Evolutionary conservation across 2,888 invertebrate species (phyloP).

Genomic region (Heliconius cydno): DNA sequence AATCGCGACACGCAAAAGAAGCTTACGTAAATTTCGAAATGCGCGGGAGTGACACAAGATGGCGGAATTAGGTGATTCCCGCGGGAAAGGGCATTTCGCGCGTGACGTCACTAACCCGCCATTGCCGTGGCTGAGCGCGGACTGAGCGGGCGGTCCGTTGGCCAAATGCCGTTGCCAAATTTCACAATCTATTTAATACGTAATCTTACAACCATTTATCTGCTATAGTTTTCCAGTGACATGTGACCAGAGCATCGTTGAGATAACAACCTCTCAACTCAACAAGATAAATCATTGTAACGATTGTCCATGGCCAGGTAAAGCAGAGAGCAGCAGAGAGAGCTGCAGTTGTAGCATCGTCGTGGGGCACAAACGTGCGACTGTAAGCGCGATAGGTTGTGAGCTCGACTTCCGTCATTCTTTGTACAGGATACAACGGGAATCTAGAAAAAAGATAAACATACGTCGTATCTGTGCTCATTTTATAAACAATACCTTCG

Average conservation of each 20-base stretch:
- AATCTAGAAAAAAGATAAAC: too few relatives aligned
- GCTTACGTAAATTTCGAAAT: slow-evolving; percentile 44
- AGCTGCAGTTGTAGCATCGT: too few relatives aligned
- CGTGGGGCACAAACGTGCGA: too few relatives aligned
- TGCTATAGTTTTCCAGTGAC: slow-evolving; percentile 33
- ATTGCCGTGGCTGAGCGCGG: slow-evolving; percentile 51
- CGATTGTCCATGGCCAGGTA: too few relatives aligned
- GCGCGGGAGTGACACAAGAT: slow-evolving; percentile 39
- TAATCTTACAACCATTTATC: slow-evolving; percentile 51
- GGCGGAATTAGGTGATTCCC: slow-evolving; percentile 58
- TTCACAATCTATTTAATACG: slow-evolving; percentile 63
- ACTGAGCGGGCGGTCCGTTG: slow-evolving; percentile 58
- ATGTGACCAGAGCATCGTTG: slow-evolving; percentile 37
- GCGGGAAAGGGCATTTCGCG: slow-evolving; percentile 62
- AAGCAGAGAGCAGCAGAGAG: too few relatives aligned
- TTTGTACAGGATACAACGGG: too few relatives aligned
- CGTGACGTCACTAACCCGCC: slow-evolving; percentile 56
- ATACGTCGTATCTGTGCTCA: too few relatives aligned
- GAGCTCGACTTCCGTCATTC: too few relatives aligned
- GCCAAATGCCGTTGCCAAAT: slow-evolving; percentile 76
- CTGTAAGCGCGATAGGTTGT: too few relatives aligned
- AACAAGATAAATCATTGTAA: too few relatives aligned
- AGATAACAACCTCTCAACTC: neutral
- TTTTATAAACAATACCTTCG: too few relatives aligned
- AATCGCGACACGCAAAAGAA: slow-evolving; percentile 41